Conservation (phyloP, 2,113 vertebrate genomes). For the Hirundichthys speculiger region DNA sequence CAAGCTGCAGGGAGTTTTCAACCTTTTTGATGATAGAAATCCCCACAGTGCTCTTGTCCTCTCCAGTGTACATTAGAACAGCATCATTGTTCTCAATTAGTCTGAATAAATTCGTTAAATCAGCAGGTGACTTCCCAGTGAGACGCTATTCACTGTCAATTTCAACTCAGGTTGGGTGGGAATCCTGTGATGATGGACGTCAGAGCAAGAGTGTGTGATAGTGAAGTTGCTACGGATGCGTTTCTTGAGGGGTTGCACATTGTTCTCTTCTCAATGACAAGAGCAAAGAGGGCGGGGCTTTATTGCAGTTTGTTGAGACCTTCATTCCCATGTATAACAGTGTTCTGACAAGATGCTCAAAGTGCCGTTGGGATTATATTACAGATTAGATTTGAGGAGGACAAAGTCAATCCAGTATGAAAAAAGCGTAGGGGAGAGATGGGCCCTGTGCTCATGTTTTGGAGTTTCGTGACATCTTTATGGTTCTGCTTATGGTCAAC, state of each 20-base stretch:
- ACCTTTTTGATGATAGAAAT: constrained; percentile 14
- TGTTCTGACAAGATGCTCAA: constrained; percentile 75
- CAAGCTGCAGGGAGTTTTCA: constrained; percentile 41
- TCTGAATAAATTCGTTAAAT: constrained; percentile 33
- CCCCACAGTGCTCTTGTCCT: constrained; percentile 9
- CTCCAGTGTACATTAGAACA: constrained; percentile 2
- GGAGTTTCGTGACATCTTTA: constrained; percentile 87
- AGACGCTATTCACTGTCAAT: constrained; percentile 51
- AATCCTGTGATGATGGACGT: constrained; percentile 19
- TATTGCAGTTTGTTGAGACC: constrained; percentile 34
- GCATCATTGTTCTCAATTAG: constrained; percentile 28
- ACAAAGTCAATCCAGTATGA: constrained; percentile 50
- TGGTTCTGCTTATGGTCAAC: constrained; percentile 78
- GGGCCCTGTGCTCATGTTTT: constrained; percentile 59
- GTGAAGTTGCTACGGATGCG: constrained; percentile 46
- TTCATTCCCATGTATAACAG: constrained; percentile 44
- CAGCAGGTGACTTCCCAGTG: constrained; percentile 59
- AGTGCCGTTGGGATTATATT: constrained; percentile 65
- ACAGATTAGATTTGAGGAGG: constrained; percentile 53
- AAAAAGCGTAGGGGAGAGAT: constrained; percentile 19
- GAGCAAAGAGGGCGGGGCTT: constrained; percentile 38
- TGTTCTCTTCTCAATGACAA: constrained; percentile 59
- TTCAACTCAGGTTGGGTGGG: constrained; percentile 26
- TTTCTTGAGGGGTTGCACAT: constrained; percentile 65
- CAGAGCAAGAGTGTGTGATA: constrained; percentile 21